Conservation (phyloP, 1,140 invertebrate species). For the Lordiphosa mommai region DNA sequence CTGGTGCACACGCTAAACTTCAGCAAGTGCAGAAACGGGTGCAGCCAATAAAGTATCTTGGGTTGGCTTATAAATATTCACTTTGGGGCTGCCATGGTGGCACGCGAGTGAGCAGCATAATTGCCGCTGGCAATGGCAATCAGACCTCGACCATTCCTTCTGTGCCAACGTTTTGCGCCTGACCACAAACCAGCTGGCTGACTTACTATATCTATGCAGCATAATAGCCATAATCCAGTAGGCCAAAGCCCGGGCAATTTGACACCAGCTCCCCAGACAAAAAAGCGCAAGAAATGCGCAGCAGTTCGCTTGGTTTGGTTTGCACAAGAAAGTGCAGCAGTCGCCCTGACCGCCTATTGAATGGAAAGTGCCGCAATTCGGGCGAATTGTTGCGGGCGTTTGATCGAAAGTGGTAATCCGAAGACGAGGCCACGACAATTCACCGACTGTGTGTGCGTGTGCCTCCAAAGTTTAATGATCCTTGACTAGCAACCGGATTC, state of each 20-base stretch:
- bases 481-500: conserved; percentile 71
- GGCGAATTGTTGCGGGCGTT: conserved; percentile 29
- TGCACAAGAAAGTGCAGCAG: conserved; percentile 53
- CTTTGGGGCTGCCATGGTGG: conserved; percentile 17
- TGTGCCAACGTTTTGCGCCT: conserved; percentile 55
- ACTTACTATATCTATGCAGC: conserved; percentile 21
- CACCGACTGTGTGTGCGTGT: conserved; percentile 12
- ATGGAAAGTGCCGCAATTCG: conserved; percentile 47
- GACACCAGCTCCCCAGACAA: conserved; percentile 35
- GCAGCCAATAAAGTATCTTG: conserved; percentile 41
- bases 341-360: conserved; percentile 16
- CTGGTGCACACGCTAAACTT: conserved; percentile 48
- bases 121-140: conserved; percentile 52
- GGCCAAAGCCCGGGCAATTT: conserved; percentile 39
- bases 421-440: conserved; percentile 31
- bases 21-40: neutral
- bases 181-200: conserved; percentile 12
- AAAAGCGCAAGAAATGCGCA: conserved; percentile 69
- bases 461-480: conserved; percentile 64
- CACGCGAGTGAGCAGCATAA: conserved; percentile 36
- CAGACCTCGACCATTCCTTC: conserved; percentile 65
- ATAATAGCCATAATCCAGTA: conserved; percentile 54
- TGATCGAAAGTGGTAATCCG: conserved; percentile 59
- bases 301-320: conserved; percentile 35
- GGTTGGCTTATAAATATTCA: conserved; percentile 67